phyloP scores from a whole-genome alignment of 1,140 invertebrate genomes.

The Oryctes rhinoceros region DNA sequence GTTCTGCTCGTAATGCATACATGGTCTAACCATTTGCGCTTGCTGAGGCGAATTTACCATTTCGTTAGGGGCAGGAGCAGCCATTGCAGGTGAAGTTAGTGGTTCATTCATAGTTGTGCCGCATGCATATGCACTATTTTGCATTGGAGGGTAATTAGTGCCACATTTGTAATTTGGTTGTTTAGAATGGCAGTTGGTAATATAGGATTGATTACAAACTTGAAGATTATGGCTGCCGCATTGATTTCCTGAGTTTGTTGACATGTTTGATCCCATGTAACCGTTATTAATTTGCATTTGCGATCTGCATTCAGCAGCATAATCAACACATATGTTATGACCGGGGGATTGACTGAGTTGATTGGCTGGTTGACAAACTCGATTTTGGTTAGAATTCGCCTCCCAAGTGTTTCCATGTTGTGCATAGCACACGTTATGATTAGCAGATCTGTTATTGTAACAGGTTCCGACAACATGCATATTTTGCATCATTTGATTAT shows the following conservation, averaged over 20 bases:
- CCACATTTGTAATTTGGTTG: slow-evolving; percentile 49
- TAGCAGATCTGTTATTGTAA: slow-evolving; percentile 44
- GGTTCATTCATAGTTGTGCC: slow-evolving; percentile 61
- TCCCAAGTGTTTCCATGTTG: slow-evolving; percentile 46
- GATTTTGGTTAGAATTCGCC: slow-evolving; percentile 41
- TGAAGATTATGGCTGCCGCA: slow-evolving; percentile 63
- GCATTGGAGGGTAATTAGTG: slow-evolving; percentile 43
- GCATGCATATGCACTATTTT: slow-evolving; percentile 49
- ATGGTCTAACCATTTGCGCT: slow-evolving; percentile 64
- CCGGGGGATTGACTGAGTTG: slow-evolving; percentile 47
- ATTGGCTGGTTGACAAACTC: slow-evolving; percentile 46
- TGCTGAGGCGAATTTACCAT: slow-evolving; percentile 63
- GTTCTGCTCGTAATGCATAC: slow-evolving; percentile 57
- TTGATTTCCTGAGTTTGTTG: slow-evolving; percentile 64
- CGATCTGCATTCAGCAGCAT: slow-evolving; percentile 44
- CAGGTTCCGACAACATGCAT: slow-evolving; percentile 34
- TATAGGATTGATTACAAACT: slow-evolving; percentile 48
- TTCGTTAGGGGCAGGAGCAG: slow-evolving; percentile 64
- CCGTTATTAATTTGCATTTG: slow-evolving; percentile 44
- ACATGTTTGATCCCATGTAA: slow-evolving; percentile 41
- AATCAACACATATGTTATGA: slow-evolving; percentile 46
- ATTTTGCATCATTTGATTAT: slow-evolving; percentile 52
- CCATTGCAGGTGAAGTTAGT: slow-evolving; percentile 68
- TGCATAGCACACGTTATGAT: slow-evolving; percentile 48
- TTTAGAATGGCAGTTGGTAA: slow-evolving; percentile 46